phyloP scores from a whole-genome alignment of 2,797 vertebrate species.

The Sarcophilus harrisii region DNA sequence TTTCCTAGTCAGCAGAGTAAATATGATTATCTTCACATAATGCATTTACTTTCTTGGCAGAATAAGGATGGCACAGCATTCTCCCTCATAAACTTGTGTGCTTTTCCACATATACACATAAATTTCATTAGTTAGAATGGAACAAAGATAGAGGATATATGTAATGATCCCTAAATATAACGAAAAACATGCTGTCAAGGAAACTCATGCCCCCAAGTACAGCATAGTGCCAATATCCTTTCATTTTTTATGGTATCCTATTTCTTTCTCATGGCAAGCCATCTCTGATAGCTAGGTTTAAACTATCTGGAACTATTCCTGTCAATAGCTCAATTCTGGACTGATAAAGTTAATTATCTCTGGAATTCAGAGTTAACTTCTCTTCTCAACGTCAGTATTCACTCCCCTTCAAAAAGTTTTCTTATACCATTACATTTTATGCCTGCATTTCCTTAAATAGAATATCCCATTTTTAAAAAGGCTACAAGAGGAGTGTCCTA shows the following conservation, averaged over 20 bases:
- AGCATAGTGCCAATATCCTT: neutral
- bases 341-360: neutral
- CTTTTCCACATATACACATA: neutral
- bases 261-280: neutral
- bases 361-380: neutral
- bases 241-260: neutral
- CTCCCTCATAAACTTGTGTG: neutral
- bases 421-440: neutral
- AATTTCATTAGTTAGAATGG: neutral
- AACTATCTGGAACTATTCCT: neutral
- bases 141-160: neutral
- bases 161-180: neutral
- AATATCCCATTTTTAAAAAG: neutral
- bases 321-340: neutral
- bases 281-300: neutral
- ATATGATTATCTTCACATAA: neutral
- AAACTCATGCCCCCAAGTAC: neutral
- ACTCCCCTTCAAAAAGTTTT: neutral
- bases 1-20: neutral
- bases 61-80: neutral
- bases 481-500: neutral
- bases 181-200: neutral
- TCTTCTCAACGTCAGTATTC: neutral
- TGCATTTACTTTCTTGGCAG: neutral
- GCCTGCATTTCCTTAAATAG: neutral